Conservation (phyloP, 1,140 invertebrate species). For the Calliphora vicina region DNA sequence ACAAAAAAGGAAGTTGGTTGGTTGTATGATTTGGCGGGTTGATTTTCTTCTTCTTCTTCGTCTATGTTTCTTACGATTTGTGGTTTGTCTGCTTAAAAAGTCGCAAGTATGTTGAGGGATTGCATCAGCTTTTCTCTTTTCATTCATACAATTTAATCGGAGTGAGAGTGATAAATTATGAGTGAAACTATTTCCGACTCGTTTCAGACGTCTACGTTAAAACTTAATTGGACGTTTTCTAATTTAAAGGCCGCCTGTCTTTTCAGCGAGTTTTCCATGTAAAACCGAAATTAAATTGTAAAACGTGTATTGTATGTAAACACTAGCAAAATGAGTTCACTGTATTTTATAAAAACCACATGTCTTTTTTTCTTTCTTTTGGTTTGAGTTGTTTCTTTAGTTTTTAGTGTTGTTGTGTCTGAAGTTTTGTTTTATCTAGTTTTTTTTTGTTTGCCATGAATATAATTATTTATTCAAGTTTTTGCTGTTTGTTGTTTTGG, state of each 20-base stretch:
- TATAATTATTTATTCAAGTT: conserved; percentile 29
- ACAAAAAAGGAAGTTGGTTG: not conserved
- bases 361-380: conserved; percentile 8
- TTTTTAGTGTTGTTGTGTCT: not conserved
- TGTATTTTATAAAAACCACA: not conserved
- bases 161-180: not conserved
- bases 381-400: not conserved
- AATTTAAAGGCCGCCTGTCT: not conserved
- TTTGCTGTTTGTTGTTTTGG: not conserved
- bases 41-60: not conserved
- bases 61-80: not conserved
- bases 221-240: not conserved
- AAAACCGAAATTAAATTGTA: not conserved
- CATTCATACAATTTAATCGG: not conserved
- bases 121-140: conserved; percentile 25
- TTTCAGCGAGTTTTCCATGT: not conserved
- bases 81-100: not conserved
- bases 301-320: not conserved
- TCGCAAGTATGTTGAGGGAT: not conserved
- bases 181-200: not conserved
- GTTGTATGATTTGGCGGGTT: not conserved
- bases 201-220: not conserved
- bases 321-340: not conserved
- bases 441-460: conserved; percentile 8
- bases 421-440: not conserved